Evolutionary conservation across 2,888 invertebrate species (phyloP).

Genomic region (Athalia circularis): DNA sequence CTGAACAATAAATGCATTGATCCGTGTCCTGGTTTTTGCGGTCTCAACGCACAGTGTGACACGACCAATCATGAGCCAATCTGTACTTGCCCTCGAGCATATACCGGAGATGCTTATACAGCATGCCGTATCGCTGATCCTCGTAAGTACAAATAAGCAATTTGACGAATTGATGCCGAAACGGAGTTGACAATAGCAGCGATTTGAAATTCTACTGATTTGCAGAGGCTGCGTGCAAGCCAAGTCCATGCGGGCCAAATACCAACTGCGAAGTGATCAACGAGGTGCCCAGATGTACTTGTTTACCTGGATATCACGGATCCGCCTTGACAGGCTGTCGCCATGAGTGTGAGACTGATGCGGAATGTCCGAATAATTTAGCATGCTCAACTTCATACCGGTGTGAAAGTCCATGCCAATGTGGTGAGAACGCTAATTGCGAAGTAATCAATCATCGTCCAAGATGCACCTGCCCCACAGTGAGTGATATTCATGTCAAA

Average conservation of each 20-base stretch:
- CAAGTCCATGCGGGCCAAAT: conserved; percentile 88
- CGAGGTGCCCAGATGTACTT: conserved; percentile 87
- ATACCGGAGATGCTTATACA: conserved; percentile 86
- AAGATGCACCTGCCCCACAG: conserved; percentile 87
- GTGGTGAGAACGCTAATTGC: conserved; percentile 88
- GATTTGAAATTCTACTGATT: not conserved
- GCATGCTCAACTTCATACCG: conserved; percentile 84
- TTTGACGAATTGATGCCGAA: not conserved
- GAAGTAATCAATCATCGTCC: conserved; percentile 85
- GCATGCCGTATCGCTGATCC: conserved; percentile 85
- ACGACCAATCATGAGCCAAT: conserved; percentile 86
- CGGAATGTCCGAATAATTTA: conserved; percentile 83
- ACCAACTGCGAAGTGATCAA: conserved; percentile 88
- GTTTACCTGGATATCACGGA: conserved; percentile 85
- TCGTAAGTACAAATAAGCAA: conserved; percentile 75
- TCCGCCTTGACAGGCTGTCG: conserved; percentile 86
- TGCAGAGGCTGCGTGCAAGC: conserved; percentile 88
- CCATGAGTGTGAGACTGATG: conserved; percentile 88
- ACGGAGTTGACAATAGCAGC: conserved; percentile 20
- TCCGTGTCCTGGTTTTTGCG: conserved; percentile 87
- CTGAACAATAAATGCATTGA: conserved; percentile 86
- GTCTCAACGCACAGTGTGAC: conserved; percentile 85
- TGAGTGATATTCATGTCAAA: conserved; percentile 66
- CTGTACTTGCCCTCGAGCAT: conserved; percentile 86
- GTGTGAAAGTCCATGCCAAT: conserved; percentile 87